These are phyloP conservation scores for Gracilinanus agilis DNA, from an alignment of 2,113 vertebrate species.

Conservation along the genomic window DNA sequence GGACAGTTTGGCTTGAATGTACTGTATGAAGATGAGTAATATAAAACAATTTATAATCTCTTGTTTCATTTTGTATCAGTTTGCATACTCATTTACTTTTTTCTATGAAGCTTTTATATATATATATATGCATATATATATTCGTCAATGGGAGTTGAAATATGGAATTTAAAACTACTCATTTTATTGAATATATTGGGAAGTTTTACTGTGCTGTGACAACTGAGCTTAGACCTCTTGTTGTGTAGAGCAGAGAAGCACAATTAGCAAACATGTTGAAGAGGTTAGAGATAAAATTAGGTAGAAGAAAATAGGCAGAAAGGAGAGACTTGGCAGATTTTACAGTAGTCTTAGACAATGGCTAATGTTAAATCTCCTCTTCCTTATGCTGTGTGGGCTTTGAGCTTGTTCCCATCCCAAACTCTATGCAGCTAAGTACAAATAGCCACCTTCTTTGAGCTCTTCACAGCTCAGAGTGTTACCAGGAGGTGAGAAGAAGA, in stretches of 20 bases:
- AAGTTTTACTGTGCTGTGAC: background rate
- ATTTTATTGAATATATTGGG: background rate
- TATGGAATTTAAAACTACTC: background rate
- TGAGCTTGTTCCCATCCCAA: background rate
- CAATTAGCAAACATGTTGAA: background rate
- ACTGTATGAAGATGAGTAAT: background rate
- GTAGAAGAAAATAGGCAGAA: background rate
- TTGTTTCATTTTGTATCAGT: background rate
- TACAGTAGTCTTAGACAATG: background rate
- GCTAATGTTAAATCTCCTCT: background rate
- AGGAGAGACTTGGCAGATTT: background rate
- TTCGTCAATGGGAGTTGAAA: background rate
- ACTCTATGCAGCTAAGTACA: background rate
- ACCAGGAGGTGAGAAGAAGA: background rate
- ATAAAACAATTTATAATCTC: background rate
- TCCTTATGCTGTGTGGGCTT: background rate
- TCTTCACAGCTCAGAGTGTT: background rate
- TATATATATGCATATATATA: background rate
- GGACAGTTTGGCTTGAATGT: background rate
- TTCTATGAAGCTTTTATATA: background rate
- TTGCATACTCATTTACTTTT: background rate
- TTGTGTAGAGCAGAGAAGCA: background rate
- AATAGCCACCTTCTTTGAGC: background rate
- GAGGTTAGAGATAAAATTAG: background rate
- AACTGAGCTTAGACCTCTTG: no score